Base-by-base conservation (phyloP, 1,140 invertebrate species). In the Heterodera schachtii region DNA sequence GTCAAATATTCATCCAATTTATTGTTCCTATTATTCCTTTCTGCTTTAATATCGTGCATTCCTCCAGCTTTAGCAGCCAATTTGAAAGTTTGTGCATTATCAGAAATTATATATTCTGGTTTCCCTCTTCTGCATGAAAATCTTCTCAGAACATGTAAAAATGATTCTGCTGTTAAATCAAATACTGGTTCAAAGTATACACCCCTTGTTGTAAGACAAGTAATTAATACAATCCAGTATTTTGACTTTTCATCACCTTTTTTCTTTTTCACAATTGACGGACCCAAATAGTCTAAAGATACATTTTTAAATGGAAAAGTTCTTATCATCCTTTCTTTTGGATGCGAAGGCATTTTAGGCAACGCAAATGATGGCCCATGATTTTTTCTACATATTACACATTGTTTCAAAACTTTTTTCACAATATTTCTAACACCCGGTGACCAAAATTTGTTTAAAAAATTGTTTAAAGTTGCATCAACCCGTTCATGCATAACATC, bases 171-270 rank as follows among this genome's bases (percentile, higher is more conserved):
- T 70, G 69, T 41, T 70, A 44, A 13, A 13, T 70, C 86, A 49
- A 43, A 60, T 0, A 90, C 87, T 0, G 90, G 73, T 78, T 91
- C 90, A 11, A 92, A 43, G 79, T 92, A 91, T 2, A 92, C 83
- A 0, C 90, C 91, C 76, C 91, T 85, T 87, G 90, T 74, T 76
- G 87, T 66, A 85, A 89, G 79, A 77, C 90, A 91, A 3, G 90
- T 91, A 74, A 90, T 91, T 11, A 92, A 7, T 6, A 81, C 82
- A 7, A 91, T 84, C 71, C 88, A 91, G 2, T 81, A 78, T 82
- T 91, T 91, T 3, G 6, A 13, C 21, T 66, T 80, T 11, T 41
- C 77, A 3, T 80, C 67, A 3, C 9, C 52, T 52, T 52, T 52
- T 11, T 52, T 52, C 11, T 6, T 11, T 16, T 52, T 64, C 43